Conservation (phyloP, 1,140 invertebrate species). For the Augochlora pura region DNA sequence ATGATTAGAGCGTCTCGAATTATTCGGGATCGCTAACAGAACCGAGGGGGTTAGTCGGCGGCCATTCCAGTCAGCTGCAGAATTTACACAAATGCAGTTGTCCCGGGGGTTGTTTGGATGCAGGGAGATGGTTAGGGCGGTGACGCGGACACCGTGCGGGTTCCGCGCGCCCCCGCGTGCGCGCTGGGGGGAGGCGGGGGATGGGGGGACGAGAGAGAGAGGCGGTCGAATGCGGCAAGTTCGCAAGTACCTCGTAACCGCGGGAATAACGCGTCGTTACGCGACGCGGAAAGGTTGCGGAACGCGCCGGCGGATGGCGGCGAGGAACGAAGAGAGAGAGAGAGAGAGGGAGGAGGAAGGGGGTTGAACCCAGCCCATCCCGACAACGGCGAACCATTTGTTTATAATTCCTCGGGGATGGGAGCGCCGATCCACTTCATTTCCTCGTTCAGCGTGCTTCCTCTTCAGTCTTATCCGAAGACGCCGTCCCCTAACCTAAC, state of each 20-base stretch:
- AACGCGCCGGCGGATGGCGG: background rate
- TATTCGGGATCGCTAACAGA: too few species aligned
- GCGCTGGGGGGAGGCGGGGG: too few species aligned
- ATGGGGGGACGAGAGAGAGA: too few species aligned
- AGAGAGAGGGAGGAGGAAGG: too few species aligned
- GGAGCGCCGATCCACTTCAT: conserved; percentile 7
- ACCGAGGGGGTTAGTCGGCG: too few species aligned
- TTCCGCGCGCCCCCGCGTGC: background rate
- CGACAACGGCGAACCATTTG: conserved; percentile 63
- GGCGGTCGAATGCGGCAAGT: conserved; percentile 48
- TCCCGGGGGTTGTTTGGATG: background rate
- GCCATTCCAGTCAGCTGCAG: too few species aligned
- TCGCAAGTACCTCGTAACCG: conserved; percentile 71
- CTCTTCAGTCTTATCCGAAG: background rate
- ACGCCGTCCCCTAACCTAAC: background rate
- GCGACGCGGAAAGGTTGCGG: conserved; percentile 30
- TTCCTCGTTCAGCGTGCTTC: background rate
- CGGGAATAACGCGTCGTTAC: conserved; percentile 67
- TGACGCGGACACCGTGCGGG: conserved; percentile 5
- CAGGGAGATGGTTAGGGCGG: background rate
- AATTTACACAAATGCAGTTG: too few species aligned
- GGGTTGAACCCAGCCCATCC: conserved; percentile 6
- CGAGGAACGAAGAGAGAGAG: conserved; percentile 8
- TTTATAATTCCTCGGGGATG: conserved; percentile 71
- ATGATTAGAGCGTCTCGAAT: too few species aligned